Percentiles rank a stretch among this genome's conserved stretches.
Evolutionary conservation across 1,140 invertebrate species (phyloP).

Genomic region (Procambarus virginalis): DNA sequence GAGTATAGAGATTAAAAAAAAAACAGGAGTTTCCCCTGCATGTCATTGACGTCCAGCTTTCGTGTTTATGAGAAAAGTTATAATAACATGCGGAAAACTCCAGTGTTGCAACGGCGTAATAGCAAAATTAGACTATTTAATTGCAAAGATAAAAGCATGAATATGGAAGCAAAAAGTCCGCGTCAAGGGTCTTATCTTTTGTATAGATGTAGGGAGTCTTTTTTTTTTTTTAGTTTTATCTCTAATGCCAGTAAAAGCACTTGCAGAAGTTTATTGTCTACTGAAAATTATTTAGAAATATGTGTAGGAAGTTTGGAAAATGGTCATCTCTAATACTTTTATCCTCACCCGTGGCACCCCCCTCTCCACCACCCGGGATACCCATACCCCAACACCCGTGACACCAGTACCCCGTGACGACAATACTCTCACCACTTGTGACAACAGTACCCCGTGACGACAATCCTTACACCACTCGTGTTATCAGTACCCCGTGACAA

Average conservation of each 20-base stretch:
- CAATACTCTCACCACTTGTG: not conserved
- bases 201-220: not conserved
- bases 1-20: not conserved
- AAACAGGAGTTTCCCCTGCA: not conserved
- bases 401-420: not conserved
- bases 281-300: too few species aligned
- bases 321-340: not conserved
- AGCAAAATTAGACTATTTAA: conserved; percentile 13
- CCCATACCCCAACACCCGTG: not conserved
- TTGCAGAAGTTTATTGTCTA: too few species aligned
- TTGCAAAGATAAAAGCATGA: conserved; percentile 9
- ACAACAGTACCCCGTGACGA: not conserved
- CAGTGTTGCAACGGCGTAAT: not conserved
- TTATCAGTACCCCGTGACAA: not conserved
- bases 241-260: not conserved
- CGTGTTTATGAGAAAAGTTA: conserved; percentile 8
- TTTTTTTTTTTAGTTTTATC: not conserved
- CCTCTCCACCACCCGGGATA: not conserved
- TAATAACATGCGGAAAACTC: conserved; percentile 14
- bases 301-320: too few species aligned
- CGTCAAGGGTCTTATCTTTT: not conserved
- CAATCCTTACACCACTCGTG: not conserved
- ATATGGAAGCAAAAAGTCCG: not conserved
- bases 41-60: not conserved
- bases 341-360: not conserved